Evolutionary conservation across 2,888 invertebrate species (phyloP).

Genomic region (Acleris cristana): DNA sequence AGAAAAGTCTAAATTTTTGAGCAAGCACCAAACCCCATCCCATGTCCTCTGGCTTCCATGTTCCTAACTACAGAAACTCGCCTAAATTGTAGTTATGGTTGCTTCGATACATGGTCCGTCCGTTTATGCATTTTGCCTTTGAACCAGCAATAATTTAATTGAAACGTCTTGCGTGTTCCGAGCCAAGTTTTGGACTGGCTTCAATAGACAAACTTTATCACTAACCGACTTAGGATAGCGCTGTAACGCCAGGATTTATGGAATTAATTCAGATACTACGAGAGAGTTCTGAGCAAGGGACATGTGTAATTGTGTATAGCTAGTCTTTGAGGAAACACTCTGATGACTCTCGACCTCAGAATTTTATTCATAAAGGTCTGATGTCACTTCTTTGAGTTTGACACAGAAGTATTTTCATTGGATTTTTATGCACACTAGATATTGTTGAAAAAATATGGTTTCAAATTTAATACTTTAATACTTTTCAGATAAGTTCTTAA

Average conservation of each 20-base stretch:
- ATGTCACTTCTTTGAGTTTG: too few species aligned
- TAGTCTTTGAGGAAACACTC: too few species aligned
- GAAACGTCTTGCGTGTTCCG: constrained; percentile 60
- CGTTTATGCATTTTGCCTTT: constrained; percentile 71
- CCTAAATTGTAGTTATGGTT: constrained; percentile 43
- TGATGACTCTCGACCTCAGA: too few species aligned
- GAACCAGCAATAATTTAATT: constrained; percentile 78
- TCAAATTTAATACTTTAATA: too few species aligned
- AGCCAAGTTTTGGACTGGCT: constrained; percentile 59
- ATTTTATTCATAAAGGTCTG: too few species aligned
- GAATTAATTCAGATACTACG: constrained; percentile 23
- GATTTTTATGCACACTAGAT: too few species aligned
- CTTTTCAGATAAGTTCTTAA: too few species aligned
- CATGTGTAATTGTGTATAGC: neutral
- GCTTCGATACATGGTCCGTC: constrained; percentile 53
- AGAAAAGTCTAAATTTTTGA: too few species aligned
- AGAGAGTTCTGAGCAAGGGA: constrained; percentile 6
- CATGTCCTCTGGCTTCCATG: too few species aligned
- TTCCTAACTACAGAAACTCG: neutral
- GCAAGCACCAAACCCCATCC: too few species aligned
- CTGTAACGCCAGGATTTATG: constrained; percentile 29
- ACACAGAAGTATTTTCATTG: too few species aligned
- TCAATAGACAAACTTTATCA: constrained; percentile 65
- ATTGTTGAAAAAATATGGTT: too few species aligned
- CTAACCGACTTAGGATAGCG: constrained; percentile 55